Evolutionary conservation across 1,140 invertebrate species (phyloP), one percentile per base, ranked within the genome.

Genomic region (Piezodorus guildinii): DNA sequence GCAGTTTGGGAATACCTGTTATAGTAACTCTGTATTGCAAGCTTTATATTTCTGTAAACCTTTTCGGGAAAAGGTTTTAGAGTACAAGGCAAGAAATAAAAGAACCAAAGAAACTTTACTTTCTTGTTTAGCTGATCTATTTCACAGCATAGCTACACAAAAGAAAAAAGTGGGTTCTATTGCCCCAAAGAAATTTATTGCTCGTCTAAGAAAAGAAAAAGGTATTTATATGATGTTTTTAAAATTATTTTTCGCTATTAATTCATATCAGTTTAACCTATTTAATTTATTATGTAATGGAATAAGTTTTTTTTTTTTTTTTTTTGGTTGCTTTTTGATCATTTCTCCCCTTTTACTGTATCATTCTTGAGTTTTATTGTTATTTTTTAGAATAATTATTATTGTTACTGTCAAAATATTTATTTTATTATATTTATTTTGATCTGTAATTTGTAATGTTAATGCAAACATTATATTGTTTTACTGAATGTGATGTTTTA

Each of bases 1-100:
- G 70, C 78, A 97, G 94, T 99, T 99, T 84, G 97, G 97, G 62
- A 99, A 99, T 78, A 99, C 97, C 12, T 99, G 97, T 77, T 99
- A 99, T 74, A 97, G 94, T 74, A 99, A 99, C 78, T 98, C 95
- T 46, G 97, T 99, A 62, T 80, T 99, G 62, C 97, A 99, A 85
- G 97, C 97, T 19, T 80, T 99, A 62, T 99, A 98, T 75, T 99
- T 99, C 75, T 99, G 97, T 77, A 89, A 94, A 73, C 96, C 96
- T 66, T 99, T 99, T 75, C 83, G 97, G 75, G 96, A 99, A 72
- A 97, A 94, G 78, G 95, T 99, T 27, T 78, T 99, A 60, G 94
- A 97, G 75, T 99, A 99, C 74, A 98, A 98, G 77, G 91, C 91
- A 56, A 95, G 94, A 75, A 96, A 96, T 74, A 97, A 96, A 75